Base-by-base conservation (phyloP, 2,113 vertebrate genomes). In the Malurus melanocephalus region DNA sequence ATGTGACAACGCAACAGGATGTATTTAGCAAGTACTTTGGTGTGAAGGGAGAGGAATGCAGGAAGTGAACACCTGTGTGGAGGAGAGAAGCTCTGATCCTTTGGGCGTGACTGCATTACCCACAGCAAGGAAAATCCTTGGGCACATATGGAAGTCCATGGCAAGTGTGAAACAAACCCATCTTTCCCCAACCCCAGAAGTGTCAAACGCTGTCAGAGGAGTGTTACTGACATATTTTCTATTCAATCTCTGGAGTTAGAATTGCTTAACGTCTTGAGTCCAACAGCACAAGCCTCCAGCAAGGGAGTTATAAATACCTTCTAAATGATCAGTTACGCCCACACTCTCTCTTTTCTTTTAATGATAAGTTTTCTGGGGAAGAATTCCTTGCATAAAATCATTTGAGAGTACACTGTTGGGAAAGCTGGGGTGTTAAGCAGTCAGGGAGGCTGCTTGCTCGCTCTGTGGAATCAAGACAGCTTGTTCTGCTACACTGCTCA, bases 241-340 rank as follows among this genome's bases (percentile, higher is more conserved):
- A 33, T 43, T 75, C 45, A 49, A 3, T 60, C 20, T 76, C 23
- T 75, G 73, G 18, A 74, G 35, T n/a, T 52, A 65, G 20, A 13
- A 68, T 68, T 80, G 45, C 66, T 53, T 66, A n/a, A 53, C 35
- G 7, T 51, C 57, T 84, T 20, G 4, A 72, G 38, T 66, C 7
- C 40, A 73, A 65, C 17, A 46, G 7, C 22, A 66, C 16, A 91
- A 84, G 15, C 35, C 35, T 69, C 32, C 61, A 76, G 46, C 23
- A 79, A 32, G 24, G 72, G 18, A 67, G 40, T 66, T 87, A 83
- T 64, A 93, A 91, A 85, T 96, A 89, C 52, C 48, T 85, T 74
- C 38, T 22, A 78, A 92, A 88, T 80, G 28, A 87, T 83, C 0
- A 1, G 26, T 76, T 80, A 84, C 69, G 69, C 77, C 76, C 77